Evolutionary conservation across 2,797 vertebrate genomes (phyloP), one percentile per base, ranked within the genome.

Genomic region (Epinephelus coioides): DNA sequence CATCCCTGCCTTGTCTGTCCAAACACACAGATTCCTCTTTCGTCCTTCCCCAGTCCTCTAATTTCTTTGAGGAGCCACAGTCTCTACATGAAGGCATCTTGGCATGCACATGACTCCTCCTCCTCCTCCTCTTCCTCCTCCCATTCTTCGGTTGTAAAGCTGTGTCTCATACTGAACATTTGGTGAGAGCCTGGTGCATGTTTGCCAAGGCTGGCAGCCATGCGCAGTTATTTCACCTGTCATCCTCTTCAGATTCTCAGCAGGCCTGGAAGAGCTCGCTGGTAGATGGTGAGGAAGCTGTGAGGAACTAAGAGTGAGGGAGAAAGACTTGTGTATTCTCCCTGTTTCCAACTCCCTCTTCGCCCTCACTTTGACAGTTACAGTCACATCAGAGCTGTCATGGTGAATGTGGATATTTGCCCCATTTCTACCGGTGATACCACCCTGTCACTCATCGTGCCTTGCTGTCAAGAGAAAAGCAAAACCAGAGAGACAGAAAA

Each of bases 111-210:
- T 15, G 62, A 15, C 62, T 59, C 69, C 64, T 34, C 61, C 47
- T 30, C 55, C 76, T 74, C 80, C 43, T 27, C 25, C 4, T 4
- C 25, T 9, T 72, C 69, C 65, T 80, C 69, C 76, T 74, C 80
- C 43, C 21, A 14, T 74, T 80, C 78, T 69, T 83, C 82, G 19
- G 27, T 75, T 81, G 65, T 81, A 82, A 43, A 81, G 84, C 64
- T 76, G 71, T 30, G 59, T 71, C 76, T 82, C 76, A 77, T 77
- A 57, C 66, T 78, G 86, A 92, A 88, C 87, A 86, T 87, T 91
- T 90, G 85, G 87, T 87, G 75, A 53, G 79, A 74, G 76, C 59
- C 44, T 56, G 65, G 67, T 38, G 71, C 53, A 27, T 54, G 62
- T 76, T 82, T 86, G 85, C 89, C 76, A 79, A 66, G 57, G 47